These are phyloP conservation scores for Tringa solitaria DNA, from an alignment of 2,113 vertebrate species.

Conservation along the genomic window DNA sequence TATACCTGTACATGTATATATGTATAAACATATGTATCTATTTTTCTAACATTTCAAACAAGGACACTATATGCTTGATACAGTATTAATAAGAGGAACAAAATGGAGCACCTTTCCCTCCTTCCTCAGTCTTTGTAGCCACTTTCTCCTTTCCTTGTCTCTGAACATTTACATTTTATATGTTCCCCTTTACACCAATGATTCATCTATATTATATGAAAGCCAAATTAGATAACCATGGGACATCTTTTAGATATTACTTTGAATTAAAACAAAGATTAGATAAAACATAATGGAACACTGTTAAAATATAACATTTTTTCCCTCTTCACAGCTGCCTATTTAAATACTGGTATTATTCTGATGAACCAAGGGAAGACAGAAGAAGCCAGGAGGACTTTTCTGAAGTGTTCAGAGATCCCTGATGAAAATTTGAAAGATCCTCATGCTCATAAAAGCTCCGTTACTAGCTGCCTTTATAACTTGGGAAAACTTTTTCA, in stretches of 20 bases:
- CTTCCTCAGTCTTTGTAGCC: not conserved
- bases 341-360: conserved; percentile 99
- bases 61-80: not conserved
- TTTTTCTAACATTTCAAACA: not conserved
- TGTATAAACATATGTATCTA: not conserved
- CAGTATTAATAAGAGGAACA: accelerated
- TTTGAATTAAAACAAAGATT: not conserved
- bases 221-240: not conserved
- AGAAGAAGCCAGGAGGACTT: conserved; percentile 92
- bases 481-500: conserved; percentile 97
- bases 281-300: not conserved
- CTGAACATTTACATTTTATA: not conserved
- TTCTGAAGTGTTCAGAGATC: conserved; percentile 95
- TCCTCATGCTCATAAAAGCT: conserved; percentile 96
- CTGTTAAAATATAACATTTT: not conserved
- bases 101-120: not conserved
- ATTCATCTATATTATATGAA: not conserved
- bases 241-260: not conserved
- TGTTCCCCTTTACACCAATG: not conserved
- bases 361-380: conserved; percentile 94
- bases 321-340: conserved; percentile 81
- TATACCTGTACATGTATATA: accelerated
- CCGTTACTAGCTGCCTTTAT: conserved; percentile 97
- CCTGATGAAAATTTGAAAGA: conserved; percentile 98
- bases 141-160: not conserved